These are phyloP conservation scores for Prochilodus magdalenae DNA, from an alignment of 2,113 vertebrate genomes.

Conservation along the genomic window DNA sequence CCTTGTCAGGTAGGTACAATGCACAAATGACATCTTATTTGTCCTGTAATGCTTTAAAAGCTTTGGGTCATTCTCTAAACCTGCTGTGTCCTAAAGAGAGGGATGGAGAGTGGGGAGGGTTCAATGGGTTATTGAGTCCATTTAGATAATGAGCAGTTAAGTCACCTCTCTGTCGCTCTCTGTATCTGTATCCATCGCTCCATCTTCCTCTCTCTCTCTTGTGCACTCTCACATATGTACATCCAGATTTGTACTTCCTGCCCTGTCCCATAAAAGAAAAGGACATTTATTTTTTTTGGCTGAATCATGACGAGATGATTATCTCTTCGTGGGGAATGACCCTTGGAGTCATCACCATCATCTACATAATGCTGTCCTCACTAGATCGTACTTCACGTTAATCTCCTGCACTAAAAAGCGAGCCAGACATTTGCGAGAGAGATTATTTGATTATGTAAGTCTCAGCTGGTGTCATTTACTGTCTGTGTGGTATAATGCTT, in stretches of 20 bases:
- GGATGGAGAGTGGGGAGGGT: neutral
- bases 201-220: neutral
- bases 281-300: neutral
- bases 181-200: too few relatives aligned
- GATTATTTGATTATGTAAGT: constrained; percentile 52
- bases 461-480: constrained; percentile 32
- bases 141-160: neutral
- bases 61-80: neutral
- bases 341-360: constrained; percentile 26
- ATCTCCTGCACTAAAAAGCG: constrained; percentile 6
- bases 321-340: constrained; percentile 49
- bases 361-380: constrained; percentile 40
- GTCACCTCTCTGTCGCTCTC: neutral
- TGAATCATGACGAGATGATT: constrained; percentile 59
- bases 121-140: constrained; percentile 1
- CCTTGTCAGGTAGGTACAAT: neutral
- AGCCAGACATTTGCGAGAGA: constrained; percentile 8
- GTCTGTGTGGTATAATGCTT: constrained; percentile 16
- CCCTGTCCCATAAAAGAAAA: constrained; percentile 10
- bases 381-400: constrained; percentile 9
- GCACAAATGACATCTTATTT: neutral
- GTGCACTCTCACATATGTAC: neutral
- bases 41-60: neutral
- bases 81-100: neutral
- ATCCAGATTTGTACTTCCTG: neutral